These are phyloP conservation scores for Alces alces DNA, from an alignment of 2,113 vertebrate genomes.

Conservation along the genomic window DNA sequence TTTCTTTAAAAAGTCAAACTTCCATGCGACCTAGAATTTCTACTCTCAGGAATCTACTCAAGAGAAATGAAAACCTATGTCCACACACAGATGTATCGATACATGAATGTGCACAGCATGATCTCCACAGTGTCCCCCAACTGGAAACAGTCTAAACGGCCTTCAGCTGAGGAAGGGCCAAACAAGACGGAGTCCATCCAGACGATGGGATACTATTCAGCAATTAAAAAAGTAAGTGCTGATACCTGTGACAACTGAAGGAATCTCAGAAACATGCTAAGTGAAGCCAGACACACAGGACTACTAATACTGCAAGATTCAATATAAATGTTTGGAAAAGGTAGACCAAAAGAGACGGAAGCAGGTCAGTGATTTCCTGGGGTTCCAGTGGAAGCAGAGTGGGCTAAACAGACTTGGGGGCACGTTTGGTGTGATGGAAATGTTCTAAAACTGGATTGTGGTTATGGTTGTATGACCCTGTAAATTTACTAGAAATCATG, in stretches of 20 bases:
- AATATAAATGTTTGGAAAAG: fast-evolving
- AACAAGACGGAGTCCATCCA: neutral
- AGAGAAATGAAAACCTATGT: neutral
- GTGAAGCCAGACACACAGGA: neutral
- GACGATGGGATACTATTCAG: fast-evolving
- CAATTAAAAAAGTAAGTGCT: neutral
- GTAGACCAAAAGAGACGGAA: fast-evolving
- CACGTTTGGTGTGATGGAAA: fast-evolving
- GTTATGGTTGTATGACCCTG: neutral
- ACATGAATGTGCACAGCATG: fast-evolving
- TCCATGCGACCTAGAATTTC: neutral
- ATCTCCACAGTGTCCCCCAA: fast-evolving
- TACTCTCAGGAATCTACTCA: neutral
- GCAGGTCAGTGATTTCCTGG: neutral
- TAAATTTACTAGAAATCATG: neutral
- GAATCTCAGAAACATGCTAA: neutral
- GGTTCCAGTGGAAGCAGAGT: fast-evolving
- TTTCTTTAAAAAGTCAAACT: neutral
- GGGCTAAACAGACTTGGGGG: neutral
- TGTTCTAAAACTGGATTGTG: neutral
- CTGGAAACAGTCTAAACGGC: neutral
- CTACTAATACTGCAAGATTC: fast-evolving
- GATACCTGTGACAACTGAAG: fast-evolving
- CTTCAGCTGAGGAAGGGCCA: fast-evolving
- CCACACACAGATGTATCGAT: neutral